Percentiles rank a stretch among this genome's conserved stretches.
Evolutionary conservation across 2,113 vertebrate species (phyloP).

Genomic region (Brienomyrus longianalis): DNA sequence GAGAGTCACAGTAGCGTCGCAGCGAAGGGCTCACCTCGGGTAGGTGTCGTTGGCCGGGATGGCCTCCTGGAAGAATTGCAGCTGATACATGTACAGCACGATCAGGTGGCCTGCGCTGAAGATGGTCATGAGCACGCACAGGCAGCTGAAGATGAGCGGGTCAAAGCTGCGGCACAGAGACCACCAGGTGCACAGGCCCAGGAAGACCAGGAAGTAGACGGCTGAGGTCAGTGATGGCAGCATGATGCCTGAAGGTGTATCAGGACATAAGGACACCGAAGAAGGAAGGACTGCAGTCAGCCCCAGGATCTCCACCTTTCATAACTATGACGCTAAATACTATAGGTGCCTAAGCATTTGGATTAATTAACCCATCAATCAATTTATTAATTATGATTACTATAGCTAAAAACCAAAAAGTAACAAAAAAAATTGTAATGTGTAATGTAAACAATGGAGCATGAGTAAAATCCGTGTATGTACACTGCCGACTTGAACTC

Average conservation of each 20-base stretch:
- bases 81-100: constrained; percentile 92
- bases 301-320: neutral
- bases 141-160: constrained; percentile 92
- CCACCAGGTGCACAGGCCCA: constrained; percentile 97
- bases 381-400: neutral
- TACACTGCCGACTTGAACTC: neutral
- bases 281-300: neutral
- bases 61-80: constrained; percentile 92
- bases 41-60: constrained; percentile 74
- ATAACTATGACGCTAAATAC: neutral
- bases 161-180: constrained; percentile 85
- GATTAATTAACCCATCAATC: neutral
- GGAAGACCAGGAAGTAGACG: constrained; percentile 92
- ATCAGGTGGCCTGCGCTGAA: constrained; percentile 91
- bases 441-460: neutral
- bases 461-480: neutral
- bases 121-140: constrained; percentile 95
- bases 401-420: neutral
- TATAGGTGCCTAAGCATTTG: neutral
- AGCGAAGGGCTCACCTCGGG: constrained; percentile 63
- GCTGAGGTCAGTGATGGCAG: constrained; percentile 89
- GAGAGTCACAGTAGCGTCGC: neutral
- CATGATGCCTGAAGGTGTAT: constrained; percentile 75
- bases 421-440: neutral
- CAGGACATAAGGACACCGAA: neutral